Conservation (phyloP, 1,140 invertebrate species). For the Drosophila pallidifrons region DNA sequence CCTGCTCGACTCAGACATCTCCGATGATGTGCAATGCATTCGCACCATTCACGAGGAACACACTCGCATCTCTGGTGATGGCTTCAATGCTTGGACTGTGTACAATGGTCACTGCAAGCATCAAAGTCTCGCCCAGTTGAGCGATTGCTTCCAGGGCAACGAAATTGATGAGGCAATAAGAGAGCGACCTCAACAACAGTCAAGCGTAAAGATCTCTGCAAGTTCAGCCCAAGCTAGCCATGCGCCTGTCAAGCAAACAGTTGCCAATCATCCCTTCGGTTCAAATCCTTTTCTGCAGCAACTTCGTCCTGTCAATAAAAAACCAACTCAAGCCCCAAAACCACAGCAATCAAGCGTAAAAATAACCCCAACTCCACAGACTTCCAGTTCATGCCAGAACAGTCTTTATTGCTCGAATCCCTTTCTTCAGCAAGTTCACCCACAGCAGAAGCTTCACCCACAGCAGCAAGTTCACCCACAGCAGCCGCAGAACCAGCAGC, state of each 20-base stretch:
- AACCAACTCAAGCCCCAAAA: neutral
- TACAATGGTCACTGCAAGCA: conserved; percentile 37
- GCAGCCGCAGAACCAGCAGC: neutral
- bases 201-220: conserved; percentile 13
- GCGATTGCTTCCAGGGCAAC: conserved; percentile 56
- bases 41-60: conserved; percentile 87
- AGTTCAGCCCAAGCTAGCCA: neutral
- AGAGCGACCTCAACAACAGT: conserved; percentile 18
- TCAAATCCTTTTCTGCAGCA: conserved; percentile 56
- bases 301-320: neutral
- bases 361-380: neutral
- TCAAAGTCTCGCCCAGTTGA: conserved; percentile 38
- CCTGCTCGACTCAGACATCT: conserved; percentile 88
- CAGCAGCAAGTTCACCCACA: neutral
- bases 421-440: neutral
- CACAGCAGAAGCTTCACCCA: too few species aligned
- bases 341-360: neutral
- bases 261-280: conserved; percentile 32
- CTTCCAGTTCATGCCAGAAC: neutral
- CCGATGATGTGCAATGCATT: conserved; percentile 88
- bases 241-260: neutral
- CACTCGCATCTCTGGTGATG: conserved; percentile 87
- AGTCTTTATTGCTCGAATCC: neutral
- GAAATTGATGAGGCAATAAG: conserved; percentile 50
- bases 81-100: conserved; percentile 88